Conservation (phyloP, 1,140 invertebrate genomes). For the Sitophilus oryzae region DNA sequence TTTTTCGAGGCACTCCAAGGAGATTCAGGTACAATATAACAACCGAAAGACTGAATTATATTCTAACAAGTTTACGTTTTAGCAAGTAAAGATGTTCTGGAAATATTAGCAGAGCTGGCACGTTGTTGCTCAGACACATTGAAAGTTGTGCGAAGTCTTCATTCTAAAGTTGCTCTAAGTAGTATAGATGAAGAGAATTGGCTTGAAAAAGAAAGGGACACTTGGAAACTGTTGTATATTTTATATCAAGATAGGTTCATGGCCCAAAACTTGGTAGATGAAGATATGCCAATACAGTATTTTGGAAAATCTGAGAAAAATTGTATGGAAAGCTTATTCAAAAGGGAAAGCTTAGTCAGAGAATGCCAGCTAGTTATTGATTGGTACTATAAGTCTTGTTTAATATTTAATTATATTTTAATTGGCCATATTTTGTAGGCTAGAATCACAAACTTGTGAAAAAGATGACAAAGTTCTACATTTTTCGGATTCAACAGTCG, state of each 20-base stretch:
- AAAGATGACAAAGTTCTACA: conserved; percentile 60
- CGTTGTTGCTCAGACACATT: conserved; percentile 51
- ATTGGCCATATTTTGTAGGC: conserved; percentile 15
- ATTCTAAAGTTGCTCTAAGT: conserved; percentile 42
- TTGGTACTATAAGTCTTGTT: conserved; percentile 52
- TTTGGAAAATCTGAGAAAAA: conserved; percentile 55
- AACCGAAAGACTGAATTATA: neutral
- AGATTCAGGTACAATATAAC: conserved; percentile 36
- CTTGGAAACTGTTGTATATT: conserved; percentile 76
- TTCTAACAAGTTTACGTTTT: conserved; percentile 13
- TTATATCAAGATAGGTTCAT: conserved; percentile 71
- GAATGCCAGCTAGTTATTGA: conserved; percentile 83
- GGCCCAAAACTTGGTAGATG: conserved; percentile 32
- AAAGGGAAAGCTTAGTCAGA: conserved; percentile 60
- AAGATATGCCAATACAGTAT: conserved; percentile 29
- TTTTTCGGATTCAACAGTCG: conserved; percentile 69
- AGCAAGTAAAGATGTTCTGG: conserved; percentile 50
- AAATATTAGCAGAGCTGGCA: conserved; percentile 53
- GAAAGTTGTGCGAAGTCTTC: conserved; percentile 46
- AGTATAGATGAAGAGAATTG: conserved; percentile 50
- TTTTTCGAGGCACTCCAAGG: conserved; percentile 55
- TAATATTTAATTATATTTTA: neutral
- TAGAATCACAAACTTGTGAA: conserved; percentile 77
- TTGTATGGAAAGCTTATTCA: conserved; percentile 55
- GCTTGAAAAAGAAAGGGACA: conserved; percentile 76